These are phyloP conservation scores for Pitangus sulphuratus DNA, from an alignment of 2,797 vertebrate genomes.

Conservation along the genomic window DNA sequence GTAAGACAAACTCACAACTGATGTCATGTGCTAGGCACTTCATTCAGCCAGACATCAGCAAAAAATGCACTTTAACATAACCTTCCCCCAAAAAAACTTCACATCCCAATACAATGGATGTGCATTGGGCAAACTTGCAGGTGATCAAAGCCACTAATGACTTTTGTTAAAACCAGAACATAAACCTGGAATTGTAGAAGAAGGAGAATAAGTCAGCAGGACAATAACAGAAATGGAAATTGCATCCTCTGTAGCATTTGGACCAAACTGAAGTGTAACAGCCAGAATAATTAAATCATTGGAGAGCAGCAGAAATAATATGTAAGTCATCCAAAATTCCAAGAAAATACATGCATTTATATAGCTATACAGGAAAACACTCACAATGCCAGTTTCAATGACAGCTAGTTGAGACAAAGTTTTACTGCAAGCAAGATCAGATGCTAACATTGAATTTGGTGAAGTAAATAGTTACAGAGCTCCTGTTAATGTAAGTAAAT, in stretches of 20 bases:
- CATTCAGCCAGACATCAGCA: background rate
- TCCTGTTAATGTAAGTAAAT: background rate
- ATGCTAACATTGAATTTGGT: background rate
- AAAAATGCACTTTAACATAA: background rate
- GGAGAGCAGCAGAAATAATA: background rate
- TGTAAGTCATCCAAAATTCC: background rate
- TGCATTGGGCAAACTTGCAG: background rate
- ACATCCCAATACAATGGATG: background rate
- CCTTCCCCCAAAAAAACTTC: background rate
- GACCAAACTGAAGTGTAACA: background rate
- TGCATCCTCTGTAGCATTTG: background rate
- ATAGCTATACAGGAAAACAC: background rate
- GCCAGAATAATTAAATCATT: background rate
- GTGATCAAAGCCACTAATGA: background rate
- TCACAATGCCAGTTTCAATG: background rate
- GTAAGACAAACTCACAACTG: background rate
- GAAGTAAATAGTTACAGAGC: background rate
- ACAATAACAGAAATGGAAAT: background rate
- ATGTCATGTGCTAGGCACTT: background rate
- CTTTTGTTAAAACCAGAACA: background rate
- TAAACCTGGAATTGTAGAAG: background rate
- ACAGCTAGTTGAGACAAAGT: background rate
- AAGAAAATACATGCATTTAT: background rate
- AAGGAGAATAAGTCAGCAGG: background rate
- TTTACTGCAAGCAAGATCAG: background rate